phyloP scores from a whole-genome alignment of 2,797 vertebrate species.

The Phoxinus dragarum region DNA sequence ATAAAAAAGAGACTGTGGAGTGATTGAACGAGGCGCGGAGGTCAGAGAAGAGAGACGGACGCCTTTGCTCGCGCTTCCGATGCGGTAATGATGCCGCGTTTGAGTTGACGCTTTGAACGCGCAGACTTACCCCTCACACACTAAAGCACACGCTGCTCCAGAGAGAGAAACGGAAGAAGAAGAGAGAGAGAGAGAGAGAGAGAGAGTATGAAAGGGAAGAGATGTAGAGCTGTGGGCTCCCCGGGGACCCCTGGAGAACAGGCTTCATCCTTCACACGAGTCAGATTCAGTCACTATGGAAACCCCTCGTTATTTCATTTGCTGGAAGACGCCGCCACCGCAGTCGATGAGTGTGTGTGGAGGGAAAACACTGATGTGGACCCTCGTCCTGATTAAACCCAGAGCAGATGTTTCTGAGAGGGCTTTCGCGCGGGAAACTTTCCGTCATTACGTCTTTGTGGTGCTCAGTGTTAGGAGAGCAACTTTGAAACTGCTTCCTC shows the following conservation, averaged over 20 bases:
- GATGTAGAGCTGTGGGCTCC: conserved; percentile 21
- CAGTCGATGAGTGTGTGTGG: conserved; percentile 19
- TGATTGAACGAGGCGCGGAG: neutral
- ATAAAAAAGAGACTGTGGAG: neutral
- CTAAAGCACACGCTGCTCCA: conserved; percentile 66
- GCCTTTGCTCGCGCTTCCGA: neutral
- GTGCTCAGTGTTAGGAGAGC: neutral
- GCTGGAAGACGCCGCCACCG: conserved; percentile 50
- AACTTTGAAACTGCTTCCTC: neutral
- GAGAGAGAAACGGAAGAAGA: conserved; percentile 16
- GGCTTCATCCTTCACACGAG: conserved; percentile 67
- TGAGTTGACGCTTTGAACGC: conserved; percentile 71
- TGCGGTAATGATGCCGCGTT: conserved; percentile 25
- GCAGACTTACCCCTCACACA: conserved; percentile 69
- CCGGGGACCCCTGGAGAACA: conserved; percentile 47
- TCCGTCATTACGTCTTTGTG: neutral
- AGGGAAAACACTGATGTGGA: conserved; percentile 13
- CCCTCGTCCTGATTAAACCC: conserved; percentile 36
- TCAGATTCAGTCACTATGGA: conserved; percentile 74
- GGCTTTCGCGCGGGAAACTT: neutral
- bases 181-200: neutral
- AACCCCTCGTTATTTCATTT: conserved; percentile 76
- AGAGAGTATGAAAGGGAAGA: conserved; percentile 14
- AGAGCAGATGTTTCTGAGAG: conserved; percentile 24
- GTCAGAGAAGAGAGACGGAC: conserved; percentile 12